Evolutionary conservation across 2,113 vertebrate species (phyloP), one percentile per base, ranked within the genome.

Genomic region (Cairina moschata): DNA sequence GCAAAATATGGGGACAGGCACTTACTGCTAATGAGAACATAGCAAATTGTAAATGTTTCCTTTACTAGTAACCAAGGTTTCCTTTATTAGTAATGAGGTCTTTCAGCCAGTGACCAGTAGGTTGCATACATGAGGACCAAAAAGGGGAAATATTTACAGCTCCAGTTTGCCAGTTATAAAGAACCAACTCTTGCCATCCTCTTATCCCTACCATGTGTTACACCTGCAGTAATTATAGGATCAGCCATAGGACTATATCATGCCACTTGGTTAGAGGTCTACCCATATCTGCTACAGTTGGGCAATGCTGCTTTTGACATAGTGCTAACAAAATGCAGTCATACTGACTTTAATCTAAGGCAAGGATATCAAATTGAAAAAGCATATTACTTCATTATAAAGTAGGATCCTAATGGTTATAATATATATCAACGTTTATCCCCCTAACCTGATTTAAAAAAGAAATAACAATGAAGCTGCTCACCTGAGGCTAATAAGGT

Each of bases 201-300:
- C 52, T 76, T 68, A 32, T 31, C 14, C 40, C 25, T 69, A 12
- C 12, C 11, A 17, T 0, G 4, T 6, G 0, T 3, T 2, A 5
- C 11, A 1, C 13, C 40, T 59, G 36, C 13, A 28, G 16, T 25
- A 38, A 9, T 17, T 65, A 59, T 16, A 13, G 4, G 29, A 13
- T 42, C 65, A 81, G 12, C 54, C 18, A 1, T 59, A 55, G 59
- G 20, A 32, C 42, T 73, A 8, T 44, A 32, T n/a, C 59, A 34
- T 52, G 8, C 16, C 50, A 23, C 23, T 60, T 4, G 1, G 81
- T 94, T 34, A 60, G 42, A 59, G 21, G 13, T 60, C 7, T 75
- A 21, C 21, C 16, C 29, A 17, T 5, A 2, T 46, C 44, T 74
- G 6, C 55, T 56, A 12, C 26, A 59, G 40, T 34, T 63, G 54